phyloP scores from a whole-genome alignment of 2,113 vertebrate genomes.

The Seriola quinqueradiata region DNA sequence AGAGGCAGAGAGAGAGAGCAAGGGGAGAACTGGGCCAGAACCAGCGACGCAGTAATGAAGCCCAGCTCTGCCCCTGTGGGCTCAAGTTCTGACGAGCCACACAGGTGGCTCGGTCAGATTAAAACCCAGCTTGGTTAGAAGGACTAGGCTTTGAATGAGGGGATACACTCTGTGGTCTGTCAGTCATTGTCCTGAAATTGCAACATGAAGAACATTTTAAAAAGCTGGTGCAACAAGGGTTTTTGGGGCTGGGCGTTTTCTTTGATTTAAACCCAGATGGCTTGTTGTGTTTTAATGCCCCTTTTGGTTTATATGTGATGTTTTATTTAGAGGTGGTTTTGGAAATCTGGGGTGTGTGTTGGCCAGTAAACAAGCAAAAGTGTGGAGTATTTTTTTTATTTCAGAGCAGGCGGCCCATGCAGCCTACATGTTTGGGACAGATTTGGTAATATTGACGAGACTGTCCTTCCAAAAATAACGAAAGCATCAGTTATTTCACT shows the following conservation, averaged over 20 bases:
- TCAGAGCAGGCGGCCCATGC: background rate
- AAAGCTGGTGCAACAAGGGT: conserved; percentile 53
- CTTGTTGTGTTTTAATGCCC: conserved; percentile 39
- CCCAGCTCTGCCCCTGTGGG: conserved; percentile 79
- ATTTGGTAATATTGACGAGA: background rate
- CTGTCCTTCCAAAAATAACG: background rate
- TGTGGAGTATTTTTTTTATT: background rate
- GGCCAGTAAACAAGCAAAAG: background rate
- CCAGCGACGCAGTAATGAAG: conserved; percentile 81
- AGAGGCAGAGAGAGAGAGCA: conserved; percentile 72
- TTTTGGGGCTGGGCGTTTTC: conserved; percentile 50
- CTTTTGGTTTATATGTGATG: conserved; percentile 29
- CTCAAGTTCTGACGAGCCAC: conserved; percentile 82
- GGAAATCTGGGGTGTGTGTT: conserved; percentile 16
- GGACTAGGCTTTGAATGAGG: conserved; percentile 76
- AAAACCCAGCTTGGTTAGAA: conserved; percentile 76
- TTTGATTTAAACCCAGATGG: conserved; percentile 69
- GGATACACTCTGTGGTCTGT: conserved; percentile 66
- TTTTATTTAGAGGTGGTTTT: conserved; percentile 34
- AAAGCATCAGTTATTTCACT: background rate
- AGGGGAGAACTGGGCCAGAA: conserved; percentile 78
- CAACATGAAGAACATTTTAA: conserved; percentile 70
- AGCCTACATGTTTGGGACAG: background rate
- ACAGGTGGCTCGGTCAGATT: conserved; percentile 84
- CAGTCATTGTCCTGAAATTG: conserved; percentile 78